phyloP scores from a whole-genome alignment of 64 coral and sea anemone species.

The Montipora capricornis region DNA sequence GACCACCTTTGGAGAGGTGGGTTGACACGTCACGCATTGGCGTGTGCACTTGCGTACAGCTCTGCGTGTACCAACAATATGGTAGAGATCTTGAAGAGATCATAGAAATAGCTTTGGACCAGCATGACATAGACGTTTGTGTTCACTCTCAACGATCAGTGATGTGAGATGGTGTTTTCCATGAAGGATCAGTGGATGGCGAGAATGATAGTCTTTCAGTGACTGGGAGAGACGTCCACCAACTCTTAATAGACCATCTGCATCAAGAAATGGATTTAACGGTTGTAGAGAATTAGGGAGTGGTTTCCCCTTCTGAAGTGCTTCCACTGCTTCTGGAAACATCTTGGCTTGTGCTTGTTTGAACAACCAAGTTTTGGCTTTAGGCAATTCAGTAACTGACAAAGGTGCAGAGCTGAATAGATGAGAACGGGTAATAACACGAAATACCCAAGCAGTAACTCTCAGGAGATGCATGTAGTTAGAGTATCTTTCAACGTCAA shows the following conservation, averaged over 20 bases:
- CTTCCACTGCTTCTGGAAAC: conserved; percentile 21
- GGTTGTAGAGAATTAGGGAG: conserved; percentile 38
- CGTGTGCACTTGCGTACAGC: conserved; percentile 33
- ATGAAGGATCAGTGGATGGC: conserved; percentile 71
- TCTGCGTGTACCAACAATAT: conserved; percentile 57
- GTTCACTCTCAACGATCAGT: conserved; percentile 64
- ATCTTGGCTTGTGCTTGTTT: conserved; percentile 40
- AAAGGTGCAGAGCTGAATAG: conserved; percentile 51
- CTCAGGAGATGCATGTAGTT: conserved; percentile 29
- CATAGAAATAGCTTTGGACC: conserved; percentile 64
- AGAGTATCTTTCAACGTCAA: conserved; percentile 43
- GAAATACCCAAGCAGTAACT: conserved; percentile 43
- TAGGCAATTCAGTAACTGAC: conserved; percentile 41
- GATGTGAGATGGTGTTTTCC: conserved; percentile 50
- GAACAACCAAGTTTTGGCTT: conserved; percentile 37
- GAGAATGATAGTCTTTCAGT: conserved; percentile 29
- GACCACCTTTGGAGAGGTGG: background rate
- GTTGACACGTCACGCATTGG: conserved; percentile 51
- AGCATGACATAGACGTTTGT: conserved; percentile 55
- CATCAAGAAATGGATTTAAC: conserved; percentile 72
- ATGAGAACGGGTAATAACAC: conserved; percentile 58
- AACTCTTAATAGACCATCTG: conserved; percentile 69
- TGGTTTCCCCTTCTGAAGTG: conserved; percentile 42
- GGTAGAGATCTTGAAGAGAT: background rate
- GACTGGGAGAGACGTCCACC: conserved; percentile 55